Evolutionary conservation across 2,797 vertebrate species (phyloP).

Genomic region (Antennarius maculatus): DNA sequence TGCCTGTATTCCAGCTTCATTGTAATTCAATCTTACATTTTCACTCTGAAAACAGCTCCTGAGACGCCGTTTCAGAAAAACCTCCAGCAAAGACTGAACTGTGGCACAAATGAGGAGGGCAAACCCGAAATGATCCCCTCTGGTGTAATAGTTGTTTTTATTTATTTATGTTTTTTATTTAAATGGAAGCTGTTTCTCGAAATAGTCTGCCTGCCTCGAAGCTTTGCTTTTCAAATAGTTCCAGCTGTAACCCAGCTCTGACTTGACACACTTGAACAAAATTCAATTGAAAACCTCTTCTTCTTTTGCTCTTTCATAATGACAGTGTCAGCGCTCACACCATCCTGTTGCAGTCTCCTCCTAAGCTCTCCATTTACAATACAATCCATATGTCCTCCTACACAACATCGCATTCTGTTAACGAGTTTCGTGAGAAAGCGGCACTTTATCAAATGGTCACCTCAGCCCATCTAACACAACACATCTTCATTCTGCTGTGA

Average conservation of each 20-base stretch:
- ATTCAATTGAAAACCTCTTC: constrained; percentile 20
- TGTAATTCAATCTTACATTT: constrained; percentile 53
- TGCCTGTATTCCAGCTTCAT: constrained; percentile 53
- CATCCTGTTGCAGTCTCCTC: constrained; percentile 17
- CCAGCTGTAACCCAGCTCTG: constrained; percentile 7
- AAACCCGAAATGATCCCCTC: constrained; percentile 35
- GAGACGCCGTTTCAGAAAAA: constrained; percentile 36
- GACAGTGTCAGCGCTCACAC: constrained; percentile 8
- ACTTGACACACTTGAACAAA: constrained; percentile 42
- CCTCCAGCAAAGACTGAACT: constrained; percentile 30
- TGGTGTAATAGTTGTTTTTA: constrained; percentile 22
- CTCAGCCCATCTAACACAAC: constrained; percentile 30
- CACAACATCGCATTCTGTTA: constrained; percentile 50
- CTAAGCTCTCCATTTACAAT: constrained; percentile 38
- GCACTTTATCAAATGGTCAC: constrained; percentile 60
- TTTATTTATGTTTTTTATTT: constrained; percentile 26
- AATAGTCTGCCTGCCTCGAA: not conserved
- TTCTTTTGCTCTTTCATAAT: not conserved
- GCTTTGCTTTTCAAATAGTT: constrained; percentile 13
- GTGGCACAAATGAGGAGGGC: constrained; percentile 40
- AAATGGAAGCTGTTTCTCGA: constrained; percentile 30
- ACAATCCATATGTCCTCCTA: constrained; percentile 53
- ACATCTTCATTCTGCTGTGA: constrained; percentile 26
- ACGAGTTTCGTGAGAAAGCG: constrained; percentile 48
- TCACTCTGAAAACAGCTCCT: constrained; percentile 22